Evolutionary conservation across 2,888 invertebrate genomes (phyloP).

Genomic region (Chesias legatella): DNA sequence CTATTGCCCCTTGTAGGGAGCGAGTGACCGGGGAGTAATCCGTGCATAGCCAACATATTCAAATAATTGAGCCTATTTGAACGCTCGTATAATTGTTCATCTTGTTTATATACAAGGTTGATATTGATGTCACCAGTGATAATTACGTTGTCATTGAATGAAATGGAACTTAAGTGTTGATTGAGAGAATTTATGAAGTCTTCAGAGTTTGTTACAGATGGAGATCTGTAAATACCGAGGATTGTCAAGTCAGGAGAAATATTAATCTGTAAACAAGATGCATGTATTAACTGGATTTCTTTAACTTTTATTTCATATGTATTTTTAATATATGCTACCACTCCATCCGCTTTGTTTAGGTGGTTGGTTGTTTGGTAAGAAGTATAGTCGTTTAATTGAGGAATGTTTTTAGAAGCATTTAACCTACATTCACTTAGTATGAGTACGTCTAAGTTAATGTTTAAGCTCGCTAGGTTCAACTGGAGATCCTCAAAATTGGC

Average conservation of each 20-base stretch:
- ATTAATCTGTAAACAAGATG: background rate
- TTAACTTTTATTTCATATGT: no score
- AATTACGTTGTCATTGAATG: no score
- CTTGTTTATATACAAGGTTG: background rate
- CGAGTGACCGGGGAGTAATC: background rate
- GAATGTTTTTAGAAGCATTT: no score
- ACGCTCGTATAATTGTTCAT: background rate
- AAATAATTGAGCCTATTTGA: background rate
- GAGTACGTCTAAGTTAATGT: no score
- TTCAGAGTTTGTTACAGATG: background rate
- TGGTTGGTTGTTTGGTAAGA: slow-evolving; percentile 76
- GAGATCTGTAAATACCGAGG: background rate
- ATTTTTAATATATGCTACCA: no score
- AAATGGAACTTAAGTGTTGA: no score
- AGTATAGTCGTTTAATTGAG: no score
- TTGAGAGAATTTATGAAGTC: no score
- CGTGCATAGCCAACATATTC: slow-evolving; percentile 2
- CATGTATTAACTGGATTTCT: no score
- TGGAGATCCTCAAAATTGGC: no score
- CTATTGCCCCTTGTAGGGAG: background rate
- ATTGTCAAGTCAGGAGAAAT: background rate
- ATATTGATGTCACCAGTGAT: slow-evolving; percentile 3
- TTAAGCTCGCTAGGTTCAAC: no score
- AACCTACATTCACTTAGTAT: no score
- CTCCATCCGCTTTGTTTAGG: slow-evolving; percentile 33